Evolutionary conservation across 2,113 vertebrate species (phyloP).

Genomic region (Etheostoma cragini): DNA sequence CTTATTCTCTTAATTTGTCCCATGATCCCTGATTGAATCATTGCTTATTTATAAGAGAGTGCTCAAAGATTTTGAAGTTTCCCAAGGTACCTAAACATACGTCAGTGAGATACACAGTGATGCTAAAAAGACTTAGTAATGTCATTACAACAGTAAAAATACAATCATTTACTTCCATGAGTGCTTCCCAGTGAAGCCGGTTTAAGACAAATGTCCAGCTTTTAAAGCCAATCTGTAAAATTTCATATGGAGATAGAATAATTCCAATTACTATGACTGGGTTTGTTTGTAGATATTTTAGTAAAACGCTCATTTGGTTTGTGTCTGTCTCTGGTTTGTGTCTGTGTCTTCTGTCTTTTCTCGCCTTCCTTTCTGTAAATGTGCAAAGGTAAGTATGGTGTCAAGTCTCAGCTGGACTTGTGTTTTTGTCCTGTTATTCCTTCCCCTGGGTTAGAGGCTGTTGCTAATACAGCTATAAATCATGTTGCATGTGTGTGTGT

Average conservation of each 20-base stretch:
- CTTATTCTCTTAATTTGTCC: neutral
- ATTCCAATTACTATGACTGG: neutral
- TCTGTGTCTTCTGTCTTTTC: neutral
- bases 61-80: neutral
- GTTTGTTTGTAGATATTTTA: neutral
- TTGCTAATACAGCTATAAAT: conserved; percentile 58
- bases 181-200: too few relatives aligned
- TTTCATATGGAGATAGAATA: neutral
- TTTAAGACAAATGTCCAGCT: too few relatives aligned
- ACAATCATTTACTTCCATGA: neutral
- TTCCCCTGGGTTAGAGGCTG: conserved; percentile 28
- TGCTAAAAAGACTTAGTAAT: neutral
- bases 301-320: neutral
- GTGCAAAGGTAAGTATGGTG: conserved; percentile 35
- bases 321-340: neutral
- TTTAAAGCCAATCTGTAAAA: neutral
- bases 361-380: conserved; percentile 24
- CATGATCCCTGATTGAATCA: neutral
- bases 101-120: neutral
- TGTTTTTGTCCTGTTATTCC: conserved; percentile 42
- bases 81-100: neutral
- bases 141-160: neutral
- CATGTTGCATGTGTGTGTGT: neutral
- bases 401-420: conserved; percentile 53
- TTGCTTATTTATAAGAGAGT: neutral